These are phyloP conservation scores for Charanyca ferruginea DNA, from an alignment of 2,888 invertebrate genomes.

Conservation along the genomic window DNA sequence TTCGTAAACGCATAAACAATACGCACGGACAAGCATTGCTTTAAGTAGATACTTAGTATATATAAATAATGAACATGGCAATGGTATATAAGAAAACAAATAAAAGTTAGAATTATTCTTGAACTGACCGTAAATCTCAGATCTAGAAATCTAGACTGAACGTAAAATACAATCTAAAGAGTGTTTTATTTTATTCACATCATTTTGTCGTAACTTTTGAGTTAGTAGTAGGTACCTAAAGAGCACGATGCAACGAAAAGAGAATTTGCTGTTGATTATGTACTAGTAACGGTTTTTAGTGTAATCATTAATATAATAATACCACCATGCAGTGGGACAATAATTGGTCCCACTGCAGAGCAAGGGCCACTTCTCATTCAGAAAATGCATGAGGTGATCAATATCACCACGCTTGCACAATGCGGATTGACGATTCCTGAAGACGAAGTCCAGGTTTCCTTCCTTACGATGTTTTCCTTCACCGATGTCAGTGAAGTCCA, in stretches of 20 bases:
- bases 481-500: too few species aligned
- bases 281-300: not conserved
- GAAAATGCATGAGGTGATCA: too few species aligned
- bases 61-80: slow-evolving; percentile 15
- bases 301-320: too few species aligned
- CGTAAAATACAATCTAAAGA: not conserved
- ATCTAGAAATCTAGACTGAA: not conserved
- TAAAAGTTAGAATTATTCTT: slow-evolving; percentile 4
- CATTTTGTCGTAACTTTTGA: not conserved
- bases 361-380: too few species aligned
- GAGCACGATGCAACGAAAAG: not conserved
- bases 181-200: not conserved
- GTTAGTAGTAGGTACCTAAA: not conserved
- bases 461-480: too few species aligned
- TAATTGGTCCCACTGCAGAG: too few species aligned
- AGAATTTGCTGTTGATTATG: too few species aligned
- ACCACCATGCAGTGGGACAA: too few species aligned
- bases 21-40: slow-evolving; percentile 38
- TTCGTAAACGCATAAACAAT: slow-evolving; percentile 32
- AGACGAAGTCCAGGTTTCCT: too few species aligned
- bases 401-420: too few species aligned
- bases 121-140: slow-evolving; percentile 9
- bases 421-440: too few species aligned
- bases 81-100: slow-evolving; percentile 7
- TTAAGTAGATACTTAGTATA: slow-evolving; percentile 33